phyloP scores from a whole-genome alignment of 2,113 vertebrate genomes.

The Capreolus pygargus region DNA sequence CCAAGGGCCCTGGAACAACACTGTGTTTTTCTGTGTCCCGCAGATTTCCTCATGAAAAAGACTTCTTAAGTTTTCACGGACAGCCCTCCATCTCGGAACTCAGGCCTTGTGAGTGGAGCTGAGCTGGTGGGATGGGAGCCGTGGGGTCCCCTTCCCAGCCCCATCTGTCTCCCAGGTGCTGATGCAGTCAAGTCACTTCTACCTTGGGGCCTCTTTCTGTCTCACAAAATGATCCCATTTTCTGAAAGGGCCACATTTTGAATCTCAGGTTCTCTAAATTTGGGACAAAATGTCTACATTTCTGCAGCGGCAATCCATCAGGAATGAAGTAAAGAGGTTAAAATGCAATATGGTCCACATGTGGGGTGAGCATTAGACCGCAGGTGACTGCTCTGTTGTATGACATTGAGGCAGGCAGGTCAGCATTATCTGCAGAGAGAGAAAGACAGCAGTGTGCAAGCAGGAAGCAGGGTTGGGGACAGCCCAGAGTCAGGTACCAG shows the following conservation, averaged over 20 bases:
- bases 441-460: accelerated
- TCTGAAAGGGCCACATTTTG: neutral
- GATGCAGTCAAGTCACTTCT: neutral
- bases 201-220: neutral
- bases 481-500: neutral
- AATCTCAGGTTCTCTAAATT: neutral
- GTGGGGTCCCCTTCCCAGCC: accelerated
- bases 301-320: neutral
- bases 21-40: too few relatives aligned
- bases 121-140: neutral
- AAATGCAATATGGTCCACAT: neutral
- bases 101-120: neutral
- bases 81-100: neutral
- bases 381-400: accelerated
- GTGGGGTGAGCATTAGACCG: too few relatives aligned
- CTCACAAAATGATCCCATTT: neutral
- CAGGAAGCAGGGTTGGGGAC: too few relatives aligned
- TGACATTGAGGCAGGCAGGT: neutral
- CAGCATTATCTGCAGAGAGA: neutral
- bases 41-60: neutral
- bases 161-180: neutral
- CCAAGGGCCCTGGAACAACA: neutral
- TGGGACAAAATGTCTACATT: neutral
- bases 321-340: neutral
- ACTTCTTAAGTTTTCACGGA: neutral